phyloP scores from a whole-genome alignment of 2,113 vertebrate genomes.

The Dipodomys stephensi region DNA sequence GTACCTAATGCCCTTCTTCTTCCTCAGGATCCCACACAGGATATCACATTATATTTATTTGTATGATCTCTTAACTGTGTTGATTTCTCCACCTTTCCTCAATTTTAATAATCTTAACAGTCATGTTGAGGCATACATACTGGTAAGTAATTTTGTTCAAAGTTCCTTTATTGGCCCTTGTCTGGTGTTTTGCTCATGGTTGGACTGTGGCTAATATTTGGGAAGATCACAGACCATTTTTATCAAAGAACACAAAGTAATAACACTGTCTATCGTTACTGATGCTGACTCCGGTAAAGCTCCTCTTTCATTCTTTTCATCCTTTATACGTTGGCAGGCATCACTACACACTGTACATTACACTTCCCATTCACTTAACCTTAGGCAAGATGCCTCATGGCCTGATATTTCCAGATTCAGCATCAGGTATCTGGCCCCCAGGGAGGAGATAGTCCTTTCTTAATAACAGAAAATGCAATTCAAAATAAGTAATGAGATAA shows the following conservation, averaged over 20 bases:
- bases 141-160: not conserved
- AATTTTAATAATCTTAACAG: not conserved
- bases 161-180: not conserved
- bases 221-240: not conserved
- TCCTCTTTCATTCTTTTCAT: not conserved
- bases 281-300: not conserved
- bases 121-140: not conserved
- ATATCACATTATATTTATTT: not conserved
- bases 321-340: not conserved
- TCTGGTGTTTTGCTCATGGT: not conserved
- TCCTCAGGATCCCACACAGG: not conserved
- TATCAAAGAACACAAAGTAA: not conserved
- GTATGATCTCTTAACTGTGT: not conserved
- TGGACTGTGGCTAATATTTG: not conserved
- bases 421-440: not conserved
- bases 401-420: not conserved
- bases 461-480: not conserved
- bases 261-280: too few relatives aligned
- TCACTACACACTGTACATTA: not conserved
- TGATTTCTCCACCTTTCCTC: not conserved
- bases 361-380: not conserved
- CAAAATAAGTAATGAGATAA: slow-evolving; percentile 26
- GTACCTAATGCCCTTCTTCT: not conserved
- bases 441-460: not conserved
- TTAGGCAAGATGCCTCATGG: not conserved